A percentile compares a stretch with the other conserved stretches of the same genome.
These are phyloP conservation scores for Aphidius colemani DNA, from an alignment of 2,888 invertebrate species.

Conservation along the genomic window DNA sequence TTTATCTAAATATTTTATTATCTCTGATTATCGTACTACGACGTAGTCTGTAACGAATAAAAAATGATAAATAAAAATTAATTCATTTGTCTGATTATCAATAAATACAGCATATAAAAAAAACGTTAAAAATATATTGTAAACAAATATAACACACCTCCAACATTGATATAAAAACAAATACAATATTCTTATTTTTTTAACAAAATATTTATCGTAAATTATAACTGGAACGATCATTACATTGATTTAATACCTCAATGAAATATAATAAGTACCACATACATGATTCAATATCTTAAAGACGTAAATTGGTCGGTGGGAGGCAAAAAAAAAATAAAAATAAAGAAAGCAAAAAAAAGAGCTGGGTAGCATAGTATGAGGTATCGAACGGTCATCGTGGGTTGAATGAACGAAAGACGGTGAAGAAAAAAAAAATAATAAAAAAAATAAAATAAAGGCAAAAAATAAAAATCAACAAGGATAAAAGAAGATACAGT, in stretches of 20 bases:
- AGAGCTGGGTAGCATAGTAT: constrained; percentile 11
- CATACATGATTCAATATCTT: too few relatives aligned
- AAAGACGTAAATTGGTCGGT: too few relatives aligned
- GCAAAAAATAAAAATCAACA: not conserved
- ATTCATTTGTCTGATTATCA: not conserved
- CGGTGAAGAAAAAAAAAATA: too few relatives aligned
- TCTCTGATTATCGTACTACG: not conserved
- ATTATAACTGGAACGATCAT: too few relatives aligned
- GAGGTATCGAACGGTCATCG: constrained; percentile 15
- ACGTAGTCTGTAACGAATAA: constrained; percentile 7
- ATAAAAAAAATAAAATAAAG: too few relatives aligned
- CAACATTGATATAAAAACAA: not conserved
- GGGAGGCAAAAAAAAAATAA: constrained; percentile 1
- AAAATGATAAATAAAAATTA: not conserved
- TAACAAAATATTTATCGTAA: not conserved
- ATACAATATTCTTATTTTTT: not conserved
- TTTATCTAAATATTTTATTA: constrained; percentile 1
- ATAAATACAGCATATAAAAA: not conserved
- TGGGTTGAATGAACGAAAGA: constrained; percentile 12
- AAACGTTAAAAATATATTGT: not conserved
- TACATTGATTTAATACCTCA: too few relatives aligned
- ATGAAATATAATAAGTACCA: too few relatives aligned
- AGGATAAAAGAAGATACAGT: constrained; percentile 17
- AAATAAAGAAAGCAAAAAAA: not conserved
- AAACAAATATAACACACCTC: constrained; percentile 5